These are phyloP conservation scores for Thripadectes ignobilis DNA, from an alignment of 2,797 vertebrate genomes.

Conservation along the genomic window DNA sequence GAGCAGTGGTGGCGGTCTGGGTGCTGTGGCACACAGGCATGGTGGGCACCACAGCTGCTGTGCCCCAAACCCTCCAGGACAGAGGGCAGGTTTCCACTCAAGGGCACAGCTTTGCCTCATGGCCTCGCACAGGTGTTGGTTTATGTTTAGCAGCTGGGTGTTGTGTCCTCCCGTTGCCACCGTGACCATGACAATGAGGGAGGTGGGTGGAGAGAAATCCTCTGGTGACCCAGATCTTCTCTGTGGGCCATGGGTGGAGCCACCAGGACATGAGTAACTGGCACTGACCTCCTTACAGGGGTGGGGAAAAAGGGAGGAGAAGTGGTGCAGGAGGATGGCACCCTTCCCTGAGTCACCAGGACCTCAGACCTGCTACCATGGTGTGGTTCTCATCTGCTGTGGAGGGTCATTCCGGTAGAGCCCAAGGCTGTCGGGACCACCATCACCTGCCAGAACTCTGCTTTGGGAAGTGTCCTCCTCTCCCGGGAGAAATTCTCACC, in stretches of 20 bases:
- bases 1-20: not conserved
- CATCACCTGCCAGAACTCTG: not conserved
- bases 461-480: not conserved
- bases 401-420: not conserved
- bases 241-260: not conserved
- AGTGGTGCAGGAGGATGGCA: not conserved
- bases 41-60: not conserved
- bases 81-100: fast-evolving
- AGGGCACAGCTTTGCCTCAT: fast-evolving
- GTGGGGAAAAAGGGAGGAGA: not conserved
- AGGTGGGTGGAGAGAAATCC: not conserved
- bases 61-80: not conserved
- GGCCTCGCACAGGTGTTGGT: not conserved
- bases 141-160: not conserved
- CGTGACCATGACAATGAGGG: fast-evolving
- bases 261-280: not conserved
- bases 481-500: not conserved
- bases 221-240: conserved; percentile 28
- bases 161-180: fast-evolving
- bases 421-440: fast-evolving
- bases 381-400: not conserved
- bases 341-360: not conserved
- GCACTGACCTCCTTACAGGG: not conserved
- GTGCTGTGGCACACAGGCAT: not conserved
- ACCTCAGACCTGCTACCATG: fast-evolving